A percentile compares a stretch with the other conserved stretches of the same genome.
Evolutionary conservation across 2,797 vertebrate genomes (phyloP).

Genomic region (Anabas testudineus): DNA sequence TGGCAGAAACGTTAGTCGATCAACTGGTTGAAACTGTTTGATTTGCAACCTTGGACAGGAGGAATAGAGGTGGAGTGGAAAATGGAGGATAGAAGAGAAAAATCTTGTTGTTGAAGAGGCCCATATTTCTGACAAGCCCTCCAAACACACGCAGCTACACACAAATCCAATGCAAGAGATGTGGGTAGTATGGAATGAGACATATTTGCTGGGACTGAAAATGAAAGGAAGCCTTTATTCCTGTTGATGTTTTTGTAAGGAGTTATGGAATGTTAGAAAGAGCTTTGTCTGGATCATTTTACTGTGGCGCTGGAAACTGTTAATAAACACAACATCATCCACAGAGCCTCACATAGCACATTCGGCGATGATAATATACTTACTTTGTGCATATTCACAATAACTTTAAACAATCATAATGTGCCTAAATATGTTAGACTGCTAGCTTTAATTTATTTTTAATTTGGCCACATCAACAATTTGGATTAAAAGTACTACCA

Average conservation of each 20-base stretch:
- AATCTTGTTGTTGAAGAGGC: conserved; percentile 8
- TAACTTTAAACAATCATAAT: no score
- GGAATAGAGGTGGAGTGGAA: conserved; percentile 5
- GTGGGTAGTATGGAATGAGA: conserved; percentile 21
- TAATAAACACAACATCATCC: no score
- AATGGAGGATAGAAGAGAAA: conserved; percentile 12
- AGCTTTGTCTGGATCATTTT: neutral
- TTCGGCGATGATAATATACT: no score
- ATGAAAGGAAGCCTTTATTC: conserved; percentile 15
- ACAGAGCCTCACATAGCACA: no score
- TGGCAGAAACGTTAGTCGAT: conserved; percentile 36
- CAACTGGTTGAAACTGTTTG: conserved; percentile 33
- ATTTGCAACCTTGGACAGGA: conserved; percentile 38
- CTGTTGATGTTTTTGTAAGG: neutral
- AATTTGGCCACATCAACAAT: no score
- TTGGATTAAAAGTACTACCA: no score
- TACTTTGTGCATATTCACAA: no score
- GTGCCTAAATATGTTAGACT: no score
- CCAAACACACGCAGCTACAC: conserved; percentile 19
- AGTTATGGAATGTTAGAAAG: conserved; percentile 9
- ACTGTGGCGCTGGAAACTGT: neutral
- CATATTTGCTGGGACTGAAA: neutral
- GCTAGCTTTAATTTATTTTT: no score
- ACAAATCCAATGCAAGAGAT: conserved; percentile 29
- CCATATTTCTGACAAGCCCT: neutral